A percentile compares a stretch with the other conserved stretches of the same genome.
phyloP scores from a whole-genome alignment of 2,888 invertebrate species.

The Macrostomum cliftonense region DNA sequence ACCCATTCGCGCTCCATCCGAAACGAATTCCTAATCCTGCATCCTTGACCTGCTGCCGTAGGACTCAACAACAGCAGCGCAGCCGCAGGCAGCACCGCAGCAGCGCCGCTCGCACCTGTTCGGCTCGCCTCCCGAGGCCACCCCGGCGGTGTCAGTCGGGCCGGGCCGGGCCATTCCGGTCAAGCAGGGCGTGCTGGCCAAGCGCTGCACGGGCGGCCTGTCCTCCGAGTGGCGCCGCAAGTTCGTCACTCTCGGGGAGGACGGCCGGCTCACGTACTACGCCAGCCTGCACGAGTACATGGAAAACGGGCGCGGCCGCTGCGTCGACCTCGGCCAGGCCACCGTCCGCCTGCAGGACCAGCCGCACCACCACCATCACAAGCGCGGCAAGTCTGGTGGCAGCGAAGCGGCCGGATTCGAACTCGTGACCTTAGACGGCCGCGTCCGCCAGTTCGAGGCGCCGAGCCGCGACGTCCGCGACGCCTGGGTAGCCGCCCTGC shows the following conservation, averaged over 20 bases:
- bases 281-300: conserved; percentile 89
- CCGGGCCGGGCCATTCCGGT: conserved; percentile 85
- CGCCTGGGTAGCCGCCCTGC: conserved; percentile 6
- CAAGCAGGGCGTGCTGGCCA: conserved; percentile 88
- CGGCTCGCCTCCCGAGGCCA: no score
- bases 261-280: conserved; percentile 82
- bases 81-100: no score
- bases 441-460: conserved; percentile 94
- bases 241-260: conserved; percentile 82
- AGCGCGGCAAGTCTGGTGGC: background rate
- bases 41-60: no score
- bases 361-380: conserved; percentile 54
- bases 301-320: conserved; percentile 80
- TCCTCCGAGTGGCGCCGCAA: conserved; percentile 99
- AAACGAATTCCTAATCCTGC: no score
- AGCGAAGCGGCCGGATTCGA: conserved; percentile 39
- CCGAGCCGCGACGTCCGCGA: conserved; percentile 47
- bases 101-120: no score
- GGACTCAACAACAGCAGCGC: no score
- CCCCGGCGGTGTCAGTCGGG: conserved; percentile 44
- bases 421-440: conserved; percentile 42
- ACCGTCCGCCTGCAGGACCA: conserved; percentile 92
- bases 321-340: conserved; percentile 79
- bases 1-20: no score
- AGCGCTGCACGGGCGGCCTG: conserved; percentile 60